Evolutionary conservation across 2,113 vertebrate genomes (phyloP), one percentile per base, ranked within the genome.

Genomic region (Perccottus glenii): DNA sequence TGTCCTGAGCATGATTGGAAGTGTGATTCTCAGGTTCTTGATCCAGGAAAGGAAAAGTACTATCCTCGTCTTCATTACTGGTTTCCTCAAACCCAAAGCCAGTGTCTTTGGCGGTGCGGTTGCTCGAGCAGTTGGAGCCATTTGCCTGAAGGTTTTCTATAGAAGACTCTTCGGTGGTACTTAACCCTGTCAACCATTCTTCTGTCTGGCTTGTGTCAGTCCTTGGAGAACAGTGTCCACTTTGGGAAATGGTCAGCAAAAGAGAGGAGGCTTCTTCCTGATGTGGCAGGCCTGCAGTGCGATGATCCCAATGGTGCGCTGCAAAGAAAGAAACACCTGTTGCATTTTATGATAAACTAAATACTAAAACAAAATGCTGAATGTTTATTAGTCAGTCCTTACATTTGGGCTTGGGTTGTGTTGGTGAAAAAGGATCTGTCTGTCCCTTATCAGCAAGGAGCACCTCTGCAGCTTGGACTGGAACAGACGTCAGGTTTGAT

Each of bases 261-360:
- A 83, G 80, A 33, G 73, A 12, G 33, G 80, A 72, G 38, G 38
- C 63, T 77, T 78, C 81, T 61, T 84, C 81, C 49, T 82, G 80
- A 9, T 70, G 56, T 11, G 69, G 12, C 71, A 73, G 72, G 5
- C 85, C 86, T 43, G 52, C 42, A 60, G 56, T 52, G 12, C 27
- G 66, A 16, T 86, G 75, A 60, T 83, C 60, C 87, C 87, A 88
- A 3, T 79, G 81, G 64, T 82, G 81, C 44, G 82, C 89, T 91
- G 53, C 11, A 48, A 52, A 70, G 38, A 82, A 49, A 79, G 38
- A 11, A 1, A 55, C 19, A 51, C 32, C 2, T 46, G 9, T 58
- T 16, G 7, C 4, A 45, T 9, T 64, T 70, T 61, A 43, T 43
- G 50, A 32, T 11, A 11, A 58, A 11, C 38, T 3, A 40, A 40